Percentiles rank a stretch among this genome's conserved stretches.
Conservation (phyloP, 2,113 vertebrate genomes). For the Aegotheles bennettii region DNA sequence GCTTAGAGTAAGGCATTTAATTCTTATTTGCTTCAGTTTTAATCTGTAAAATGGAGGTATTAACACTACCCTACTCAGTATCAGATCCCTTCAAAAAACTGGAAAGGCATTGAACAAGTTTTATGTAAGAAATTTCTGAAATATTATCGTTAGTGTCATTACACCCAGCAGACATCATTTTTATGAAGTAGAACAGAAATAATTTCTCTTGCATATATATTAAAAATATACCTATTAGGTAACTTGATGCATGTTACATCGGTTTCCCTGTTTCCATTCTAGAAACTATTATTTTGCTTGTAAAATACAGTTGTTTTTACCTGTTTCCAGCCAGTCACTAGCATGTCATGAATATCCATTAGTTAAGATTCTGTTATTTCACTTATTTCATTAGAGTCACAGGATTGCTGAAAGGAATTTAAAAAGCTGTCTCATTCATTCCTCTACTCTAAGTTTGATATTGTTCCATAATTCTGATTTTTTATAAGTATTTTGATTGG, state of each 20-base stretch:
- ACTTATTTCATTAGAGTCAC: not conserved
- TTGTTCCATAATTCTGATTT: not conserved
- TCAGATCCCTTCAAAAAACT: not conserved
- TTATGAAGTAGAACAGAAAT: not conserved
- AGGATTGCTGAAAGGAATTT: not conserved
- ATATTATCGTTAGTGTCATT: not conserved
- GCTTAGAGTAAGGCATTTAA: not conserved
- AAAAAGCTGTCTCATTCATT: not conserved
- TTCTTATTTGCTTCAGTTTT: not conserved
- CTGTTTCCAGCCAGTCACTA: not conserved
- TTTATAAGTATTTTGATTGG: not conserved
- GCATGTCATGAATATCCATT: not conserved
- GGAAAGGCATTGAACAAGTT: not conserved
- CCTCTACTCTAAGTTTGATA: not conserved
- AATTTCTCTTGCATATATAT: not conserved
- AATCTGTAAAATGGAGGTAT: not conserved
- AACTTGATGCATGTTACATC: not conserved
- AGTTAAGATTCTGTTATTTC: not conserved
- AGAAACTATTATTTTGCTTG: not conserved
- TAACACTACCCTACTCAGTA: not conserved
- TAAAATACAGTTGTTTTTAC: not conserved
- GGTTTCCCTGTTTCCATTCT: not conserved
- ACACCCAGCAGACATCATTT: not conserved
- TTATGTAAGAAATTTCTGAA: not conserved
- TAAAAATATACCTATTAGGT: not conserved